Conservation (phyloP, 2,113 vertebrate genomes). For the Edolisoma coerulescens region DNA sequence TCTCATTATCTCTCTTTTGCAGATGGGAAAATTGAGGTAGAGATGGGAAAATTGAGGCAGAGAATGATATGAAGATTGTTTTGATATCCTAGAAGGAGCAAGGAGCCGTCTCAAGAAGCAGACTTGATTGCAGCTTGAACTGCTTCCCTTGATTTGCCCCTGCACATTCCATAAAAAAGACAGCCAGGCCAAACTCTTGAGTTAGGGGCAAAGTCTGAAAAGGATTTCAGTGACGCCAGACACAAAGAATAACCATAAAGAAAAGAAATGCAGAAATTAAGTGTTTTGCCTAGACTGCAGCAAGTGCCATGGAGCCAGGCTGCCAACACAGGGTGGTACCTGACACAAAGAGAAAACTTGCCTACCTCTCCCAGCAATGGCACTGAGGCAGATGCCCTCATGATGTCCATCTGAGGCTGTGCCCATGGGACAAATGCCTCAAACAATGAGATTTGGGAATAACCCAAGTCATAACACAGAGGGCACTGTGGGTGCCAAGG, state of each 20-base stretch:
- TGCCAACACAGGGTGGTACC: not conserved
- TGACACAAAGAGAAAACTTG: not conserved
- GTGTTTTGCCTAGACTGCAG: not conserved
- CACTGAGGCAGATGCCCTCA: not conserved
- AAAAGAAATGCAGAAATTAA: not conserved
- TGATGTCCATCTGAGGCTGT: not conserved
- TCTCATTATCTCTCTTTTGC: not conserved
- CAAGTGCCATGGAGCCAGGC: not conserved
- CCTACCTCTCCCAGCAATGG: not conserved
- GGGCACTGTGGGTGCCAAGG: not conserved
- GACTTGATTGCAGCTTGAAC: not conserved
- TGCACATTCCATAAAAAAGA: not conserved
- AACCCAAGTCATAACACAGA: not conserved
- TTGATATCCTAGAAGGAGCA: not conserved
- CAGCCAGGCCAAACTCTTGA: not conserved
- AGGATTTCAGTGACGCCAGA: not conserved
- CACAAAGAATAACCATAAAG: not conserved
- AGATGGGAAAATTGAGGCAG: not conserved
- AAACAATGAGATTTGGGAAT: not conserved
- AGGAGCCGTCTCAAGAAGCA: not conserved
- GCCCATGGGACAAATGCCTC: not conserved
- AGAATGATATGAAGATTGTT: not conserved
- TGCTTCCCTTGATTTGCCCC: not conserved
- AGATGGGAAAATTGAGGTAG: not conserved
- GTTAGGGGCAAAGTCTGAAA: not conserved